These are phyloP conservation scores for Macropis europaea DNA, from an alignment of 2,888 invertebrate species.

Conservation along the genomic window DNA sequence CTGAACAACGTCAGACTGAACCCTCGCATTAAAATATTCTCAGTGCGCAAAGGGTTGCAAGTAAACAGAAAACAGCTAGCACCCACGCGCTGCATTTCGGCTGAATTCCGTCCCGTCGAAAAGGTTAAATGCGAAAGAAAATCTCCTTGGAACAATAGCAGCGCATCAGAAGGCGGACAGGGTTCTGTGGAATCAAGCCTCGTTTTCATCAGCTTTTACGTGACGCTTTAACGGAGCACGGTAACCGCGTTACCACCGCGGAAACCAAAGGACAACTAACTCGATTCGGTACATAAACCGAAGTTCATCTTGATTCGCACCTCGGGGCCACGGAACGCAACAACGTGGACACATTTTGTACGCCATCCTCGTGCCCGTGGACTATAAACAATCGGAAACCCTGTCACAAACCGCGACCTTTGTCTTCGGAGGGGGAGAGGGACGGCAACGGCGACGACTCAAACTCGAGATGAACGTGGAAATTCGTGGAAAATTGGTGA, in stretches of 20 bases:
- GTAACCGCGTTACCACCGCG: slow-evolving; percentile 8
- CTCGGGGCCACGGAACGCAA: neutral
- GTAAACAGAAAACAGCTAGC: no score
- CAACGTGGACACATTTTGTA: neutral
- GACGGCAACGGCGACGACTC: no score
- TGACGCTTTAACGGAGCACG: slow-evolving; percentile 4
- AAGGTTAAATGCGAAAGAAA: no score
- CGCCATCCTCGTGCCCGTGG: neutral
- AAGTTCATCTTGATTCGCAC: slow-evolving; percentile 22
- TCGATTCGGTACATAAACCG: slow-evolving; percentile 22
- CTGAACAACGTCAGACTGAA: no score
- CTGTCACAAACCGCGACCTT: neutral
- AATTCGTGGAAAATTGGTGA: neutral
- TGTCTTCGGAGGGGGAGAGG: neutral
- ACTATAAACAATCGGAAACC: slow-evolving; percentile 24
- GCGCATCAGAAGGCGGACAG: no score
- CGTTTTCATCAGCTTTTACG: slow-evolving; percentile 24
- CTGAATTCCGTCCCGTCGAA: no score
- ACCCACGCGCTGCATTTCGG: no score
- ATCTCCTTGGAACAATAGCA: no score
- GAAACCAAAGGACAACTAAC: slow-evolving; percentile 24
- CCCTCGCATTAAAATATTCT: no score
- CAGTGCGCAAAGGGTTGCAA: no score
- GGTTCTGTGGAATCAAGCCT: slow-evolving; percentile 14
- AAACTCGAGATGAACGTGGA: neutral